phyloP scores from a whole-genome alignment of 1,140 invertebrate genomes.

The Armadillidium nasatum region DNA sequence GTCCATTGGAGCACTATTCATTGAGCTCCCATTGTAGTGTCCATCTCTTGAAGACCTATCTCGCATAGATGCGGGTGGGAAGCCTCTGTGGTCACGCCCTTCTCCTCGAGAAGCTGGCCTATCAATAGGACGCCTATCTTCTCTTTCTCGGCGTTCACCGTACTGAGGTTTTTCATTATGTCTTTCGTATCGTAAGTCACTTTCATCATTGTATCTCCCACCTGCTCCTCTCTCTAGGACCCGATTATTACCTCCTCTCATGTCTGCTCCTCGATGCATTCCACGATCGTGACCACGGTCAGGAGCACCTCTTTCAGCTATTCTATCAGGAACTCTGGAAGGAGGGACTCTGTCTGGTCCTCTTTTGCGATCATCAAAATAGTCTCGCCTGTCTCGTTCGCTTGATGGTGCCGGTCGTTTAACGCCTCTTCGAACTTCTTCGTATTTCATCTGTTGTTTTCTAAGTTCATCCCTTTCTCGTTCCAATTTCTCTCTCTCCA shows the following conservation, averaged over 20 bases:
- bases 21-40: background rate
- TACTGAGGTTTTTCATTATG: too few relatives aligned
- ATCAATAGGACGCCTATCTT: background rate
- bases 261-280: background rate
- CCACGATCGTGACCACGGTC: background rate
- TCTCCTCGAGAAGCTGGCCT: background rate
- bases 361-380: background rate
- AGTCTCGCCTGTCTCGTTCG: background rate
- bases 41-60: background rate
- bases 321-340: background rate
- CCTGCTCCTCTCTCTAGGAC: background rate
- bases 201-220: background rate
- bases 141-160: background rate
- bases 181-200: background rate
- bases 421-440: background rate
- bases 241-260: background rate
- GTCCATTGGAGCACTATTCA: background rate
- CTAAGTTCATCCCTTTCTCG: conserved; percentile 32
- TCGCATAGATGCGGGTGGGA: background rate
- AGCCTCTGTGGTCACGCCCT: background rate
- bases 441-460: conserved; percentile 22
- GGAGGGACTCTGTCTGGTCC: background rate
- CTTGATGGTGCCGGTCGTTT: background rate
- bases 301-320: background rate
- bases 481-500: conserved; percentile 36